Conservation (phyloP, 2,888 invertebrate species). For the Drosophila prostipennis region DNA sequence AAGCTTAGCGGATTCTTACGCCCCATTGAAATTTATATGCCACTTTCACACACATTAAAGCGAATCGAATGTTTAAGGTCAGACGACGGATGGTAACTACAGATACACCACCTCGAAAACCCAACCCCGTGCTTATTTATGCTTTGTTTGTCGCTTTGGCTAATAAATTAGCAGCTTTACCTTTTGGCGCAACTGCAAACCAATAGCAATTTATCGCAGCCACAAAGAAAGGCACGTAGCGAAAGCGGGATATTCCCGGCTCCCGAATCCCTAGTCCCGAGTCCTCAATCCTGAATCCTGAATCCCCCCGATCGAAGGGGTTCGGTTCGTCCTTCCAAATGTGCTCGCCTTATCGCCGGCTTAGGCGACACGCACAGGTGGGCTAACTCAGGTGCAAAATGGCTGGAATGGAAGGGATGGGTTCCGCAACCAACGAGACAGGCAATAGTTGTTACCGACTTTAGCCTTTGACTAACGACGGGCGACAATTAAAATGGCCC, state of each 20-base stretch:
- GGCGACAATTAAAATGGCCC: conserved; percentile 72
- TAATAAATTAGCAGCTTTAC: conserved; percentile 81
- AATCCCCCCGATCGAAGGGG: conserved; percentile 9
- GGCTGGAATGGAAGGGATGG: not conserved
- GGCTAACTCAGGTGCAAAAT: conserved; percentile 17
- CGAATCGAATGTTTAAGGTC: conserved; percentile 43
- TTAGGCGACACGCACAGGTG: conserved; percentile 70
- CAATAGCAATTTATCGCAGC: conserved; percentile 78
- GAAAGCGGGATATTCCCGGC: conserved; percentile 6
- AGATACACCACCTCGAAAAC: conserved; percentile 8
- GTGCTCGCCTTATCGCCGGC: conserved; percentile 78
- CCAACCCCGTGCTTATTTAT: conserved; percentile 65
- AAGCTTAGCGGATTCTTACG: conserved; percentile 66
- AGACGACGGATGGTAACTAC: conserved; percentile 35
- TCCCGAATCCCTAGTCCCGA: not conserved
- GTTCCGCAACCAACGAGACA: conserved; percentile 25
- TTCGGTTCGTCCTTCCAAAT: conserved; percentile 49
- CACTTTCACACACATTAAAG: conserved; percentile 58
- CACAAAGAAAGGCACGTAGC: conserved; percentile 68
- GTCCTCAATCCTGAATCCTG: not conserved
- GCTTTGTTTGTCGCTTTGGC: conserved; percentile 67
- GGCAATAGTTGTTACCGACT: conserved; percentile 63
- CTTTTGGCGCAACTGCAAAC: conserved; percentile 67
- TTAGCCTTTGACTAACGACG: conserved; percentile 68
- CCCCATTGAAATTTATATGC: conserved; percentile 75